These are phyloP conservation scores for Margarornis squamiger DNA, from an alignment of 2,797 vertebrate species.

Conservation along the genomic window DNA sequence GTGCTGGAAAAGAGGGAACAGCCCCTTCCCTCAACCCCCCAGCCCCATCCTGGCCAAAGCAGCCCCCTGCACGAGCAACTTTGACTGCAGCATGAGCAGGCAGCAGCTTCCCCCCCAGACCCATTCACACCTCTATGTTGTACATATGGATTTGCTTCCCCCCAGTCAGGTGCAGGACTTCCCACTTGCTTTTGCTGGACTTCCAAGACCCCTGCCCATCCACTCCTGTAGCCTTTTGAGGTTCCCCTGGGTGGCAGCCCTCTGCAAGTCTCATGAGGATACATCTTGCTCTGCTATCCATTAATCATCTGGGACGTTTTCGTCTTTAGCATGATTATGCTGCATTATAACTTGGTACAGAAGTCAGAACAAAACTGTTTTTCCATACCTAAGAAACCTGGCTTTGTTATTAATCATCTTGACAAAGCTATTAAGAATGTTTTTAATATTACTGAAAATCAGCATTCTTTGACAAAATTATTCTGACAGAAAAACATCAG, in stretches of 20 bases:
- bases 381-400: neutral
- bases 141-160: fast-evolving
- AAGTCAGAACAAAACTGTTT: neutral
- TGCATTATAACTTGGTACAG: neutral
- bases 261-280: neutral
- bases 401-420: slow-evolving; percentile 38
- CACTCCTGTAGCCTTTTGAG: neutral
- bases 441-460: slow-evolving; percentile 7
- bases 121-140: neutral
- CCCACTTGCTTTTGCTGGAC: neutral
- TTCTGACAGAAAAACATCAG: neutral
- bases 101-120: neutral
- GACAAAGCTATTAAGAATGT: slow-evolving; percentile 33
- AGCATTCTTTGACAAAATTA: neutral
- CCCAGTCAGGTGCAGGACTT: neutral
- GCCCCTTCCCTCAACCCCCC: neutral
- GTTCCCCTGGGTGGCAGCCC: neutral
- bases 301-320: neutral
- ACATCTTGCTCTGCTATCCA: neutral
- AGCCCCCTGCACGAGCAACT: fast-evolving
- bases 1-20: neutral
- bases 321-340: neutral
- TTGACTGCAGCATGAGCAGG: neutral
- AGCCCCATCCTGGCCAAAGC: neutral
- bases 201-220: neutral